Conservation (phyloP, 2,888 invertebrate species). For the Onthophagus sagittarius region DNA sequence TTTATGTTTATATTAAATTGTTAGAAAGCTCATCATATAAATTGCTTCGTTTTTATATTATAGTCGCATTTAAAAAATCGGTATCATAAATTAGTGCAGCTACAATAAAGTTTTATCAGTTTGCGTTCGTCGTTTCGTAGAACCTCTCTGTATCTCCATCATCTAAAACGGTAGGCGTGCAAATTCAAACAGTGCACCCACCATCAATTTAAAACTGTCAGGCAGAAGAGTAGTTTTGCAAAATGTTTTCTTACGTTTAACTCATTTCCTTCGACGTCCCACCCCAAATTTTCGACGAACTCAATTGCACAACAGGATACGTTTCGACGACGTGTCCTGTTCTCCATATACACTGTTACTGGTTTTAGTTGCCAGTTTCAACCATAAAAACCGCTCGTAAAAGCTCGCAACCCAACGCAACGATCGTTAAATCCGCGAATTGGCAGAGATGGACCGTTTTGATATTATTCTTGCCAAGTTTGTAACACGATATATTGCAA, state of each 20-base stretch:
- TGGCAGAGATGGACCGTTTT: neutral
- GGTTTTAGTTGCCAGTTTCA: neutral
- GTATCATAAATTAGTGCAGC: neutral
- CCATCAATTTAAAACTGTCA: neutral
- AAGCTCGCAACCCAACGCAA: neutral
- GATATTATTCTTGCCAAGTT: neutral
- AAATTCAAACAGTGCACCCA: neutral
- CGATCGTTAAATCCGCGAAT: neutral
- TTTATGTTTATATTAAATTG: neutral
- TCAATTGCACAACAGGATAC: neutral
- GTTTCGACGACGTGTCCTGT: neutral
- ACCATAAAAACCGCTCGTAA: neutral
- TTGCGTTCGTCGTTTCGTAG: neutral
- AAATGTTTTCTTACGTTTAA: neutral
- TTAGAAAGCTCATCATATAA: neutral
- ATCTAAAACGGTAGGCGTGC: neutral
- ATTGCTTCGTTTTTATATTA: neutral
- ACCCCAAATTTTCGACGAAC: neutral
- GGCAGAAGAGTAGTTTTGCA: neutral
- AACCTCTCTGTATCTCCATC: neutral
- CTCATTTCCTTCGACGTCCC: neutral
- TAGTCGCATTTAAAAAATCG: neutral
- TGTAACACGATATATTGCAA: neutral
- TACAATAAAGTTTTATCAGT: neutral
- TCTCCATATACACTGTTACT: neutral